phyloP scores from a whole-genome alignment of 2,888 invertebrate genomes.

The Plagodis dolabraria region DNA sequence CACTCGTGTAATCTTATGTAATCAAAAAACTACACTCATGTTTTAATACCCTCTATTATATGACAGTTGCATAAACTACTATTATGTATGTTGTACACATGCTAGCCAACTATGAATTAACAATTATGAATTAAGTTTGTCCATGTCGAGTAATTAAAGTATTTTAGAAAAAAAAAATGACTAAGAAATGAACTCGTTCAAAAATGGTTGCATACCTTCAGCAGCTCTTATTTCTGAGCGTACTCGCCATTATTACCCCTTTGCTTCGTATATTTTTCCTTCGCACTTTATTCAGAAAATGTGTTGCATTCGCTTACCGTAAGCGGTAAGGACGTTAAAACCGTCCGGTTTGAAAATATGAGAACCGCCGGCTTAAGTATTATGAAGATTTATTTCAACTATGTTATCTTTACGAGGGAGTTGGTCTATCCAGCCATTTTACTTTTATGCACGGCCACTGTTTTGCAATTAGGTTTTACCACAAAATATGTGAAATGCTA shows the following conservation, averaged over 20 bases:
- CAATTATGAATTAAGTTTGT: too few relatives aligned
- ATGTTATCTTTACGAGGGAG: conserved; percentile 56
- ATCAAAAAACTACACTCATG: too few relatives aligned
- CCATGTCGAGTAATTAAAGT: too few relatives aligned
- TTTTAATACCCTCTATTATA: too few relatives aligned
- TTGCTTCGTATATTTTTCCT: conserved; percentile 52
- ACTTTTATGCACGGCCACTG: conserved; percentile 14
- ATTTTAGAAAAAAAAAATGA: too few relatives aligned
- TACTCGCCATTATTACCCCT: conserved; percentile 47
- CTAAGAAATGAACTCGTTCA: too few relatives aligned
- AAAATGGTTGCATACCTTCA: too few relatives aligned
- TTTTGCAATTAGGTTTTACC: conserved; percentile 7
- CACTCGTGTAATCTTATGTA: too few relatives aligned
- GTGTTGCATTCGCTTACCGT: conserved; percentile 71
- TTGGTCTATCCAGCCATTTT: conserved; percentile 46
- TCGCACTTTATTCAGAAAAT: conserved; percentile 65
- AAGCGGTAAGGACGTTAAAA: conserved; percentile 70
- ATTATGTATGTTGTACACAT: too few relatives aligned
- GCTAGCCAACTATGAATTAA: too few relatives aligned
- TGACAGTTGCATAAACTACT: too few relatives aligned
- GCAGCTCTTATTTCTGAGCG: too few relatives aligned
- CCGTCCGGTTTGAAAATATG: conserved; percentile 71
- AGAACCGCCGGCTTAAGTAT: conserved; percentile 64
- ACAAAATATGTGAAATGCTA: neutral
- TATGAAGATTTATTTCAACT: conserved; percentile 78